These are phyloP conservation scores for Trachurus trachurus DNA, from an alignment of 2,797 vertebrate genomes.

Conservation along the genomic window DNA sequence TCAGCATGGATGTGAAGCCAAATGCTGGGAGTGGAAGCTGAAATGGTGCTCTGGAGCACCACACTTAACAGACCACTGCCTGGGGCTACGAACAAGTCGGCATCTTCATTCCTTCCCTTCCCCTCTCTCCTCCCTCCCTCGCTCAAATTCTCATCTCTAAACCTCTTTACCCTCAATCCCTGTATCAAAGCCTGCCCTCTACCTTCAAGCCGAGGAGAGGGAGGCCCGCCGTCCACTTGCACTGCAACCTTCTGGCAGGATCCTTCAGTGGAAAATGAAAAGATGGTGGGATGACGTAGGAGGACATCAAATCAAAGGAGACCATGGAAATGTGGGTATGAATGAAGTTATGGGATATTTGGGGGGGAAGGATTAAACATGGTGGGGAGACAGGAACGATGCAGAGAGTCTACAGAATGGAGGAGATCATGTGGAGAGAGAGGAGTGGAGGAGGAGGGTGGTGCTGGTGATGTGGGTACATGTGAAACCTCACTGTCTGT, in stretches of 20 bases:
- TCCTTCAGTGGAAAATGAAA: neutral
- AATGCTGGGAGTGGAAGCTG: slow-evolving; percentile 38
- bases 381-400: neutral
- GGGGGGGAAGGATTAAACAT: neutral
- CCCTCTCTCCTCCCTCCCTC: neutral
- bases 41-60: slow-evolving; percentile 35
- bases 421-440: neutral
- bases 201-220: slow-evolving; percentile 19
- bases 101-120: slow-evolving; percentile 10
- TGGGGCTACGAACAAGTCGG: slow-evolving; percentile 41
- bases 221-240: slow-evolving; percentile 13
- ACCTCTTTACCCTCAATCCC: slow-evolving; percentile 29
- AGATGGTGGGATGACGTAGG: slow-evolving; percentile 1
- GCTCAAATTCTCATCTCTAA: slow-evolving; percentile 33
- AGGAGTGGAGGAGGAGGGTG: neutral
- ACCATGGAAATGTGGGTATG: neutral
- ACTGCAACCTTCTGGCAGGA: slow-evolving; percentile 3
- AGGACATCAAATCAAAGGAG: neutral
- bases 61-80: slow-evolving; percentile 55
- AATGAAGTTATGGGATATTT: neutral
- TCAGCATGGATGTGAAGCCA: slow-evolving; percentile 46
- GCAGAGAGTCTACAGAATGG: neutral
- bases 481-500: slow-evolving; percentile 78
- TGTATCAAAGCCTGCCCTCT: slow-evolving; percentile 38
- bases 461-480: neutral